Conservation (phyloP, 2,888 invertebrate genomes). For the Hyposoter dolosus region DNA sequence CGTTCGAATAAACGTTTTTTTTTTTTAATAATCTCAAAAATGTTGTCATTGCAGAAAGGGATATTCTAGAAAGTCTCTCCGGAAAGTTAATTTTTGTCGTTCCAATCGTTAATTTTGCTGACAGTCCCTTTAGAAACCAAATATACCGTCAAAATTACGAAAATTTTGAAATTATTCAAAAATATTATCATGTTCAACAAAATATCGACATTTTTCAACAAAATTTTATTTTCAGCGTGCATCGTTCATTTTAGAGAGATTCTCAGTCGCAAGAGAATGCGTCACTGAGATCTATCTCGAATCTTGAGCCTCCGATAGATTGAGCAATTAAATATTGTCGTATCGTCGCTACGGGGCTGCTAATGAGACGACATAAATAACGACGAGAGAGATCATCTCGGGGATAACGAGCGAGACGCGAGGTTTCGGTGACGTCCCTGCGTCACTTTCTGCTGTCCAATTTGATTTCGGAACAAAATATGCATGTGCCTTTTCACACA, state of each 20-base stretch:
- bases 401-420: slow-evolving; percentile 15
- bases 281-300: neutral
- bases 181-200: too few species aligned
- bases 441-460: neutral
- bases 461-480: slow-evolving; percentile 3
- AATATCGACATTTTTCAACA: too few species aligned
- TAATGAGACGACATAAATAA: slow-evolving; percentile 6
- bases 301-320: neutral
- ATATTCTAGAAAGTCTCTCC: too few species aligned
- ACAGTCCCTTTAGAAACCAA: too few species aligned
- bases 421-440: neutral
- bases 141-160: too few species aligned
- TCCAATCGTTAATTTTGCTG: too few species aligned
- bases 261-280: neutral
- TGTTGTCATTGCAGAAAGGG: too few species aligned
- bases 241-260: neutral
- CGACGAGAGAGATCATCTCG: neutral
- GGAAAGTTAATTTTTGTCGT: too few species aligned
- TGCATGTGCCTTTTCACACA: neutral
- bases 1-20: too few species aligned
- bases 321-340: slow-evolving; percentile 15
- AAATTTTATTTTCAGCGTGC: neutral
- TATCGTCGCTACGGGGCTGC: neutral
- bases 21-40: too few species aligned
- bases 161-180: too few species aligned